Conservation (phyloP, 1,140 invertebrate genomes). For the Drosophila novamexicana region DNA sequence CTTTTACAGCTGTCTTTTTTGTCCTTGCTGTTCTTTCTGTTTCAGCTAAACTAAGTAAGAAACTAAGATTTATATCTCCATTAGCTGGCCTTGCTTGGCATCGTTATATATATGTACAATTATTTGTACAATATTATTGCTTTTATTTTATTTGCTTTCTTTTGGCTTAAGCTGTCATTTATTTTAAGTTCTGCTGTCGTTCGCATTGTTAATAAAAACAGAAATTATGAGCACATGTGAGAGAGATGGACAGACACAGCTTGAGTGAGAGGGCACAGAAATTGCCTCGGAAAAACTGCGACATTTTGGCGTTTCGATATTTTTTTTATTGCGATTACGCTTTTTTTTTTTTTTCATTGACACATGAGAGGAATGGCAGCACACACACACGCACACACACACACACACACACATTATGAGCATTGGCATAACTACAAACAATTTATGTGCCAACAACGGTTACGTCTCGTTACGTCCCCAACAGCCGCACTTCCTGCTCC, state of each 20-base stretch:
- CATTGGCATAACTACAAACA: conserved; percentile 77
- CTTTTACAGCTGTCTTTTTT: too few species aligned
- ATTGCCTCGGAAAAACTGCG: conserved; percentile 66
- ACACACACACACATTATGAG: conserved; percentile 48
- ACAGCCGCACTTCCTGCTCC: conserved; percentile 4
- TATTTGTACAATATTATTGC: conserved; percentile 64
- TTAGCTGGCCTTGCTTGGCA: background rate
- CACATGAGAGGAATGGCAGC: conserved; percentile 51
- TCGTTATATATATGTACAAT: conserved; percentile 16
- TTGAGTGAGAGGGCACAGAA: conserved; percentile 24
- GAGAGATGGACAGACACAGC: conserved; percentile 3
- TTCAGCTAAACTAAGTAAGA: background rate
- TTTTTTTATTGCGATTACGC: conserved; percentile 45
- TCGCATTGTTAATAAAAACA: conserved; percentile 59
- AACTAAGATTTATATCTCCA: background rate
- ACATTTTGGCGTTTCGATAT: conserved; percentile 58
- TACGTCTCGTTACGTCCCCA: conserved; percentile 70
- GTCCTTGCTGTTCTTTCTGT: too few species aligned
- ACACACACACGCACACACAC: conserved; percentile 25
- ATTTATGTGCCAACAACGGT: conserved; percentile 78
- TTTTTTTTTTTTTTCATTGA: conserved; percentile 49
- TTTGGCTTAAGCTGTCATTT: conserved; percentile 6
- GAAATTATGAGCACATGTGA: conserved; percentile 61
- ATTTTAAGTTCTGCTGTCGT: conserved; percentile 17
- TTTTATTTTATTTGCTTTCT: conserved; percentile 3